Base-by-base conservation (phyloP, 2,888 invertebrate genomes). In the Apomyelois bistriatella region DNA sequence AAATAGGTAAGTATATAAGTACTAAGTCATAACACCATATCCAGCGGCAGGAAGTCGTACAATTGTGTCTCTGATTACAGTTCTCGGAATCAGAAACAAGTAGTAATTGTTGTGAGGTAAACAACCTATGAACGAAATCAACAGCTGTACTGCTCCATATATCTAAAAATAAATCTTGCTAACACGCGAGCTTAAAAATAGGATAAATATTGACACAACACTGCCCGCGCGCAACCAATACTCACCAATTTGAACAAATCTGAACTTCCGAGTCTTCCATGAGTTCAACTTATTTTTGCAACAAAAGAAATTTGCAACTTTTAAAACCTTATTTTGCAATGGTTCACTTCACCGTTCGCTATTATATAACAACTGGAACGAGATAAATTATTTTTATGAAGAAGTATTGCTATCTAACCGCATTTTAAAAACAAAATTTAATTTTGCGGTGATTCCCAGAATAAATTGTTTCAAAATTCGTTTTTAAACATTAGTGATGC, bases 201-300 rank as follows among this genome's bases (percentile, higher is more conserved):
- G 82, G 74, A 74, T 71, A 72, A 74, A 76, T 80, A 78, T 82
- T 82, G 80, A 79, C 75, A 79, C 76, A 82, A 79, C 67, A 69
- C 58, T 55, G 57, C 63, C 64, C 59, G 62, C 58, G 52, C 49
- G 54, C 53, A 52, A 56, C 8, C 12, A 42, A 41, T 42, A 79
- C 91, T 90, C 64, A 92, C 91, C 91, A 92, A 75, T 92, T 92
- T 35, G 78, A 77, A 69, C 92, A 92, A 53, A 74, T 72, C 69
- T 85, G 84, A 38, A 79, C 76, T 61, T 86, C 89, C 30, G 74
- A 75, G 61, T 82, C 84, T 38, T 86, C 85, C 88, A 88, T 89
- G 62, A 32, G 49, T 62, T 55, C 49, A 53, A 55, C 43, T 50
- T 38, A 15, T 32, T 49, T 37, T 22, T 38, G 13, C 38, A 30